phyloP scores from a whole-genome alignment of 2,113 vertebrate genomes.

The Nymphicus hollandicus region DNA sequence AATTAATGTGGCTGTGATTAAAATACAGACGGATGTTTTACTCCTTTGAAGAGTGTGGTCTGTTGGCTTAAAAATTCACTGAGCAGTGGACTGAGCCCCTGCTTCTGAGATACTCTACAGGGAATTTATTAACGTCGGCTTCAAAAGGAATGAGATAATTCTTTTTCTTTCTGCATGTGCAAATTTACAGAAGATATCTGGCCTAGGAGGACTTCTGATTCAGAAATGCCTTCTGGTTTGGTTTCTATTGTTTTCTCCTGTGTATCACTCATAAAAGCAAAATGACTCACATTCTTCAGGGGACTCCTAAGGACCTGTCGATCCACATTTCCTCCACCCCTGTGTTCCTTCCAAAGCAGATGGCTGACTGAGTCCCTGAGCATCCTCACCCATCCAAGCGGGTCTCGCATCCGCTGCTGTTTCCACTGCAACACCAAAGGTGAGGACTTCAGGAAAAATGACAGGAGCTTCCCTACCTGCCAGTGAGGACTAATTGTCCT shows the following conservation, averaged over 20 bases:
- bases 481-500: not conserved
- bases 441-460: not conserved
- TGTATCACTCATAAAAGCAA: not conserved
- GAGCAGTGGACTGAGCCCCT: not conserved
- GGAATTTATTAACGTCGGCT: not conserved
- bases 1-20: not conserved
- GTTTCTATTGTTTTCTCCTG: not conserved
- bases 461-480: not conserved
- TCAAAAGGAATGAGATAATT: not conserved
- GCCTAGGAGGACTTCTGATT: not conserved
- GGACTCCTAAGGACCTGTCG: not conserved
- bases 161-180: not conserved
- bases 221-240: not conserved
- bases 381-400: not conserved
- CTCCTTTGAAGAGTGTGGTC: not conserved
- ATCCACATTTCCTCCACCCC: not conserved
- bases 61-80: not conserved
- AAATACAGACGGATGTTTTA: not conserved
- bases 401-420: rapidly evolving
- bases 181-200: not conserved
- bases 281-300: not conserved
- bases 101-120: not conserved
- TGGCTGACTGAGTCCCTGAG: not conserved
- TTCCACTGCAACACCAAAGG: not conserved
- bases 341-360: not conserved